Evolutionary conservation across 2,113 vertebrate species (phyloP).

Genomic region (Climacteris rufus): DNA sequence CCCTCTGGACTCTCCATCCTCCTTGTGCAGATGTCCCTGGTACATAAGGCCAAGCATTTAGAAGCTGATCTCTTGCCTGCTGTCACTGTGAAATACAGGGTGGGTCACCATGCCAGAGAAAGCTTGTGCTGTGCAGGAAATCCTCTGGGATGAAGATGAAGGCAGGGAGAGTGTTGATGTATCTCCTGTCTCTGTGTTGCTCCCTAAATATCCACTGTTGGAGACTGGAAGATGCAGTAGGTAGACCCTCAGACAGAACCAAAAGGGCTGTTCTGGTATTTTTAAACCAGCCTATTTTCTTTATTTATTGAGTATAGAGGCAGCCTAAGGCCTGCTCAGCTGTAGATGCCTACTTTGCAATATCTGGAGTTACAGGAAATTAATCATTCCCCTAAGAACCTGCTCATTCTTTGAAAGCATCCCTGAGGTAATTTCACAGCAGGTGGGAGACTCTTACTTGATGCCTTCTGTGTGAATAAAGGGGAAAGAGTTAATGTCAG

Average conservation of each 20-base stretch:
- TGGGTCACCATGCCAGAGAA: background rate
- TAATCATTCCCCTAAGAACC: constrained; percentile 8
- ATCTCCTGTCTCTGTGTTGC: background rate
- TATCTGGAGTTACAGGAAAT: constrained; percentile 7
- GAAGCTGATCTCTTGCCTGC: background rate
- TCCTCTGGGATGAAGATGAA: background rate
- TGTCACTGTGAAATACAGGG: background rate
- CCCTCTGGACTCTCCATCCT: background rate
- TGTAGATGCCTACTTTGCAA: background rate
- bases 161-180: background rate
- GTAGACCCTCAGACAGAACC: background rate
- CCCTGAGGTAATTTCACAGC: background rate
- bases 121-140: background rate
- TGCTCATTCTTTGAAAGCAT: constrained; percentile 21
- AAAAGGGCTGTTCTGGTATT: background rate
- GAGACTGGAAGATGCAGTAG: background rate
- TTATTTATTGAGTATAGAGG: background rate
- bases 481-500: background rate
- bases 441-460: background rate
- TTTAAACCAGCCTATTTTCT: background rate
- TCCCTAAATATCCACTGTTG: background rate
- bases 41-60: background rate
- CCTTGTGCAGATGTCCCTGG: background rate
- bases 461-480: background rate
- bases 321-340: background rate